These are phyloP conservation scores for Mola mola DNA, from an alignment of 2,113 vertebrate species.

Conservation along the genomic window DNA sequence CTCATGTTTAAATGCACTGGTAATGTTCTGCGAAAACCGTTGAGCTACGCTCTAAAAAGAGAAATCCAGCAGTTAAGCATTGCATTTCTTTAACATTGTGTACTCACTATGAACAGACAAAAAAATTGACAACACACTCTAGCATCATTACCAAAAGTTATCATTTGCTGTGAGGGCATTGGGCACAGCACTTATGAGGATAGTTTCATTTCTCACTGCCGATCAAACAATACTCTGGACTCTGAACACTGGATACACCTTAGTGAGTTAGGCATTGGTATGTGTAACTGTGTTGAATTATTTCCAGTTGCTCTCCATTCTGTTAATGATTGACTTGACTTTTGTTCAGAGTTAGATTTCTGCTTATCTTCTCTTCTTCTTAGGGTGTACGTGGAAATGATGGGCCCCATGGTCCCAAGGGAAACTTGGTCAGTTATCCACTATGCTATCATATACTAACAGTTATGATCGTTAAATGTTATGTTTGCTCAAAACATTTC, in stretches of 20 bases:
- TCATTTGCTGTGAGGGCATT: too few relatives aligned
- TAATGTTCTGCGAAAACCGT: not conserved
- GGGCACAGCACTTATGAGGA: too few relatives aligned
- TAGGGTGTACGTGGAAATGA: constrained; percentile 95
- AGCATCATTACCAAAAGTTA: too few relatives aligned
- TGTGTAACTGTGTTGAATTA: not conserved
- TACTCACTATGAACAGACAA: too few relatives aligned
- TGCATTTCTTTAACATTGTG: too few relatives aligned
- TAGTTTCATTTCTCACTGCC: too few relatives aligned
- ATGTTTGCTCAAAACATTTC: not conserved
- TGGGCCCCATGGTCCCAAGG: constrained; percentile 92
- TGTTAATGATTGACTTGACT: not conserved
- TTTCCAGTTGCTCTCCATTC: not conserved
- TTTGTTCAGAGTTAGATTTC: not conserved
- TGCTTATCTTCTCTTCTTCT: constrained; percentile 3
- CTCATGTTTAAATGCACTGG: not conserved
- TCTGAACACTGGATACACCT: too few relatives aligned
- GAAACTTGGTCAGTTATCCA: constrained; percentile 91
- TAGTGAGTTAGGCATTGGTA: fast-evolving
- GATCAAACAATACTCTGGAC: too few relatives aligned
- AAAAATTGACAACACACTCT: too few relatives aligned
- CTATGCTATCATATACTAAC: not conserved
- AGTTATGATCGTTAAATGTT: too few relatives aligned
- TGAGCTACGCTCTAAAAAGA: too few relatives aligned
- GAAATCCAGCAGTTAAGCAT: too few relatives aligned